Percentiles rank a stretch among this genome's conserved stretches.
phyloP scores from a whole-genome alignment of 2,888 invertebrate genomes.

The Cremastinae sp. region DNA sequence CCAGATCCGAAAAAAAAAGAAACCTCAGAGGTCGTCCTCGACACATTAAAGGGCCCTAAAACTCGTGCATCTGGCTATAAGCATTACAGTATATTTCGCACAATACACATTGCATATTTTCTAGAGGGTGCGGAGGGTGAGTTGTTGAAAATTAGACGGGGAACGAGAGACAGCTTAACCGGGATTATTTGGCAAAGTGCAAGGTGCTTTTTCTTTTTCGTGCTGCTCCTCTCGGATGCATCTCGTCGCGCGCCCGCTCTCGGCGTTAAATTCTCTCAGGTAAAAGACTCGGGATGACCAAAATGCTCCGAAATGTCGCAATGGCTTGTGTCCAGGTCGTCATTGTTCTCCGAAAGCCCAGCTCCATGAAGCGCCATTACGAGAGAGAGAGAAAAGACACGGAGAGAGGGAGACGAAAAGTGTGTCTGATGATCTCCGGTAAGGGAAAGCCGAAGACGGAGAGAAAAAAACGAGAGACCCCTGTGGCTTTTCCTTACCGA shows the following conservation, averaged over 20 bases:
- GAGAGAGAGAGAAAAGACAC: neutral
- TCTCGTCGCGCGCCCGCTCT: constrained; percentile 10
- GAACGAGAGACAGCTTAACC: constrained; percentile 61
- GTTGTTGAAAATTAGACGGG: constrained; percentile 28
- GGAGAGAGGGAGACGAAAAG: constrained; percentile 2
- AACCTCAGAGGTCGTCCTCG: constrained; percentile 35
- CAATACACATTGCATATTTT: neutral
- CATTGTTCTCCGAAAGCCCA: constrained; percentile 66
- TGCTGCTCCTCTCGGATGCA: neutral
- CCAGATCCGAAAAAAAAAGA: neutral
- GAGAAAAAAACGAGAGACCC: constrained; percentile 46
- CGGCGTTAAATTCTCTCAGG: constrained; percentile 53
- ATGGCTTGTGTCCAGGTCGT: constrained; percentile 71
- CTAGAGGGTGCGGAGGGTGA: neutral
- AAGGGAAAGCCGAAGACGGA: constrained; percentile 57
- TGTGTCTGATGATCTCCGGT: constrained; percentile 36
- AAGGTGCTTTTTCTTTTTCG: constrained; percentile 48
- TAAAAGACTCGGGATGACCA: constrained; percentile 63
- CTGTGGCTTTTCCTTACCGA: constrained; percentile 40
- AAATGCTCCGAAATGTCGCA: constrained; percentile 76
- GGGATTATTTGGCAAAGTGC: constrained; percentile 56
- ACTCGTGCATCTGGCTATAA: constrained; percentile 53
- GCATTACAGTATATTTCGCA: constrained; percentile 47
- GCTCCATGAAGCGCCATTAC: too few relatives aligned
- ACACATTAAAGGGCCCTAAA: constrained; percentile 40